A percentile compares a stretch with the other conserved stretches of the same genome.
Evolutionary conservation across 64 coral and sea anemone species (phyloP).

Genomic region (Actinia tenebrosa): DNA sequence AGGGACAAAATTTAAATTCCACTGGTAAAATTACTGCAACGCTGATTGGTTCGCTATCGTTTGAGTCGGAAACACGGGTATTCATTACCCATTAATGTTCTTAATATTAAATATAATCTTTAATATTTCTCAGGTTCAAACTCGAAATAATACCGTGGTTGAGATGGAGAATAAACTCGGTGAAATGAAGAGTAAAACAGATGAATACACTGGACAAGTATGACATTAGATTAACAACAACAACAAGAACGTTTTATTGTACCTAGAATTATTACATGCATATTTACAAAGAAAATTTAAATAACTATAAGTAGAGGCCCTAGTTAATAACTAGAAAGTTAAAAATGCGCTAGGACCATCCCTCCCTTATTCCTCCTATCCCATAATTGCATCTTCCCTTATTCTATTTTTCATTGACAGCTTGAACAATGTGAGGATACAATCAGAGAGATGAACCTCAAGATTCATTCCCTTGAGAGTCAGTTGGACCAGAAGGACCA

Average conservation of each 20-base stretch:
- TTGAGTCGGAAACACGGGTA: too few relatives aligned
- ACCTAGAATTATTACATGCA: too few relatives aligned
- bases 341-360: too few relatives aligned
- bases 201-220: constrained; percentile 85
- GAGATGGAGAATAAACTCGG: constrained; percentile 76
- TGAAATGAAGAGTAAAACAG: constrained; percentile 89
- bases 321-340: too few relatives aligned
- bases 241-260: too few relatives aligned
- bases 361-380: too few relatives aligned
- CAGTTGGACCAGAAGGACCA: constrained; percentile 71
- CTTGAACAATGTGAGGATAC: constrained; percentile 94
- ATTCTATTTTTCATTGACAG: constrained; percentile 11
- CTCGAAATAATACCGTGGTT: constrained; percentile 62
- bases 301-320: too few relatives aligned
- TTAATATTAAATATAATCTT: background rate
- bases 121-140: constrained; percentile 55
- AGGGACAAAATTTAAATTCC: too few relatives aligned
- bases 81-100: background rate
- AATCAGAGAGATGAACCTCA: constrained; percentile 93
- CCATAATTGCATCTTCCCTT: background rate
- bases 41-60: too few relatives aligned
- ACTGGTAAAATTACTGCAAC: too few relatives aligned
- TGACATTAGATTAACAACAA: background rate
- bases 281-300: too few relatives aligned
- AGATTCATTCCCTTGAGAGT: constrained; percentile 80